These are phyloP conservation scores for Stegodyphus dumicola DNA, from an alignment of 1,140 invertebrate species.

Conservation along the genomic window DNA sequence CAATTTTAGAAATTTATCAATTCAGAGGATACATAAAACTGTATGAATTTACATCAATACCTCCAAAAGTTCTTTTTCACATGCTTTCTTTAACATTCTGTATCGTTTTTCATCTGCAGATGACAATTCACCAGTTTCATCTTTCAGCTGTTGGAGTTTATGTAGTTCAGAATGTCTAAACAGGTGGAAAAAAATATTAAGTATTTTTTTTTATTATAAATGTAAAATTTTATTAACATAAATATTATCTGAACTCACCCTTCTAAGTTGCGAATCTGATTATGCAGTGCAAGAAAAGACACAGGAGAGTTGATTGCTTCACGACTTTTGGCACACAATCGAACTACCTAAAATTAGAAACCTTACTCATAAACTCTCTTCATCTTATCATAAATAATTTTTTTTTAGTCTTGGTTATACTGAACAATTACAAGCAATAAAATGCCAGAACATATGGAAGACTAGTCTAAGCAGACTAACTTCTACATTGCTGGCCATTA, in stretches of 20 bases:
- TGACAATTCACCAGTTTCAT: constrained; percentile 96
- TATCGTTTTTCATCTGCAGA: constrained; percentile 92
- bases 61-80: constrained; percentile 88
- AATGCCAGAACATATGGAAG: no score
- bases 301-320: constrained; percentile 99
- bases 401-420: not conserved
- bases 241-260: constrained; percentile 67
- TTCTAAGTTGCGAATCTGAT: constrained; percentile 95
- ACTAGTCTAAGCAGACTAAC: no score
- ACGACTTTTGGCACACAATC: constrained; percentile 96
- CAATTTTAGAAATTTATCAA: no score
- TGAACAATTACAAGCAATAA: not conserved
- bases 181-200: not conserved
- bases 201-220: not conserved
- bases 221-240: not conserved
- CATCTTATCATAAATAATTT: not conserved
- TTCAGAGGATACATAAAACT: no score
- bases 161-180: constrained; percentile 80
- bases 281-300: constrained; percentile 95
- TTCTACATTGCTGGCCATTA: no score
- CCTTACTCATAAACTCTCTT: not conserved
- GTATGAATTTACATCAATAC: constrained; percentile 52
- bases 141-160: constrained; percentile 96
- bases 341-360: constrained; percentile 75
- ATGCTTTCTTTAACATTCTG: constrained; percentile 87